Base-by-base conservation (phyloP, 1,140 invertebrate species). In the Scaptomyza pallida region DNA sequence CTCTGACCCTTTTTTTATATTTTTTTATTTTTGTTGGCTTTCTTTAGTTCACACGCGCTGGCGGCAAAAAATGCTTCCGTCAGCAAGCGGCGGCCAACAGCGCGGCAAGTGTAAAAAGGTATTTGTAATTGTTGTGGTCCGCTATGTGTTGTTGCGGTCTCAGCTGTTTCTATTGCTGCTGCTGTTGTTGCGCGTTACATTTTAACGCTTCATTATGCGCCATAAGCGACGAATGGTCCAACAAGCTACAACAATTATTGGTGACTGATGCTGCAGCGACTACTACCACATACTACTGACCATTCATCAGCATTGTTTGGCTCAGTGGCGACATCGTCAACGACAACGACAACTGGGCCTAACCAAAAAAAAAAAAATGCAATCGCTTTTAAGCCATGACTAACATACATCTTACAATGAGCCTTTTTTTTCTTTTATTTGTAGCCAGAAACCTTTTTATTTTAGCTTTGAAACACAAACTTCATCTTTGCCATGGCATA, bases 121-220 rank as follows among this genome's bases (percentile, higher is more conserved):
- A 86, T 86, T 77, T 88, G 83, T 88, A 89, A 88, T 88, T 86
- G 82, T 79, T 85, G 75, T 62, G 67, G 62, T 26, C 5, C 5
- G 5, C 37, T 30, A 30, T 64, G 1, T 55, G 72, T 63, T 71
- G 72, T 63, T 71, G 59, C 33, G 43, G 48, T 37, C 26, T 6
- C 26, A 9, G 26, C 26, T 63, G 33, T 41, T 52, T 43, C 33
- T 17, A 10, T 16, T n/a, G 56, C 35, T 23, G 64, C 67, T 60
- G 52, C 13, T 61, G 65, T 59, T 72, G 76, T 72, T 78, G 75
- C 72, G 80, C 76, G 80, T 85, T 88, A 82, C 82, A 86, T 88
- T 86, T 86, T 81, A 86, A 82, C 81, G 81, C 81, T 82, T 86
- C 74, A 86, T 86, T 88, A 86, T 88, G 78, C 62, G 78, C 71